These are phyloP conservation scores for Helleia helle DNA, from an alignment of 2,888 invertebrate species.

Conservation along the genomic window DNA sequence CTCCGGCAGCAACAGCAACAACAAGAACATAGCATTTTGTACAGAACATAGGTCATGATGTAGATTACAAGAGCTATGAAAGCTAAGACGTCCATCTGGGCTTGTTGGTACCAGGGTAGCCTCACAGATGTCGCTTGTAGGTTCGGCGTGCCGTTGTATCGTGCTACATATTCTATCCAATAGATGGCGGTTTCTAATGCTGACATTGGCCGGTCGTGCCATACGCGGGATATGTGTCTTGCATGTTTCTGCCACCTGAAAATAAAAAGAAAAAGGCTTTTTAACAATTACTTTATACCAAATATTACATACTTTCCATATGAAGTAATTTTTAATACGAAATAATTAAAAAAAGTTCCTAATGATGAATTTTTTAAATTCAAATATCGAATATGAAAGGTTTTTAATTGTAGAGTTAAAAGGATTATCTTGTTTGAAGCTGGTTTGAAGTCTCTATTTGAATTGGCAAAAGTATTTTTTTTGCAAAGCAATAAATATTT, in stretches of 20 bases:
- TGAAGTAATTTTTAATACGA: too few relatives aligned
- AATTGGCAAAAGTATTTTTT: too few relatives aligned
- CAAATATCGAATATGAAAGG: too few relatives aligned
- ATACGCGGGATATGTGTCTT: constrained; percentile 55
- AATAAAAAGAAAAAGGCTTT: constrained; percentile 16
- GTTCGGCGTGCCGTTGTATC: constrained; percentile 56
- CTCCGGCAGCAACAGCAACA: constrained; percentile 50
- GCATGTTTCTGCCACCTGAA: constrained; percentile 55
- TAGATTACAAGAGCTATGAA: constrained; percentile 47
- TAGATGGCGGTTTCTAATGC: constrained; percentile 72
- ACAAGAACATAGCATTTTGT: constrained; percentile 43
- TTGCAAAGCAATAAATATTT: too few relatives aligned
- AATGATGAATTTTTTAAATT: too few relatives aligned
- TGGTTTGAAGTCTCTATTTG: too few relatives aligned
- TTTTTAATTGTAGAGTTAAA: too few relatives aligned
- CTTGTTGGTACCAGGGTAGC: constrained; percentile 49
- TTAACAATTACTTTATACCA: too few relatives aligned
- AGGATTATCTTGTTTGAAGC: too few relatives aligned
- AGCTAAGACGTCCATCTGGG: constrained; percentile 55
- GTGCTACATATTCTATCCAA: constrained; percentile 73
- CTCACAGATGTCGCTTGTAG: constrained; percentile 44
- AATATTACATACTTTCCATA: too few relatives aligned
- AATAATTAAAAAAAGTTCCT: too few relatives aligned
- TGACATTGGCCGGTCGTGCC: constrained; percentile 67
- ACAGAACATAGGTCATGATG: constrained; percentile 40